These are phyloP conservation scores for Macroramphosus scolopax DNA, from an alignment of 2,797 vertebrate genomes.

Conservation along the genomic window DNA sequence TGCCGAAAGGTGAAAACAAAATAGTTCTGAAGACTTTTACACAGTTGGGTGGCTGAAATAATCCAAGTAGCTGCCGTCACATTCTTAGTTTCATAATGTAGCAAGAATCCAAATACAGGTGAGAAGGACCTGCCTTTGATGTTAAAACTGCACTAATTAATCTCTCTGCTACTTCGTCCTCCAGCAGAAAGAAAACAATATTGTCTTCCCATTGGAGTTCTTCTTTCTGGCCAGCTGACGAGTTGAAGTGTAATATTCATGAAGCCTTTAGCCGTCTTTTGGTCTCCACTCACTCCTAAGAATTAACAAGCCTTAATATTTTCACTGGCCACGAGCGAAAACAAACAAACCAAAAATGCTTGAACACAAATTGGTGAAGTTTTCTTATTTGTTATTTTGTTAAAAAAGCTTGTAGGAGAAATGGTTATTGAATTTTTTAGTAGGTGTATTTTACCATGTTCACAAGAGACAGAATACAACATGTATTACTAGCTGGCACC, in stretches of 20 bases:
- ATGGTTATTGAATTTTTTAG: too few relatives aligned
- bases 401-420: too few relatives aligned
- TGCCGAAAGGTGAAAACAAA: background rate
- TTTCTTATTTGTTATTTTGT: too few relatives aligned
- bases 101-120: background rate
- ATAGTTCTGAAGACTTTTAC: slow-evolving; percentile 1
- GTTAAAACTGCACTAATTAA: slow-evolving; percentile 10
- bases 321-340: too few relatives aligned
- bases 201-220: too few relatives aligned
- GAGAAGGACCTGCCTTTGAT: slow-evolving; percentile 9
- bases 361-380: too few relatives aligned
- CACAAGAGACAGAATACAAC: too few relatives aligned
- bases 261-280: background rate
- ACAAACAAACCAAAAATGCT: too few relatives aligned
- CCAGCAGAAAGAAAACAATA: slow-evolving; percentile 6
- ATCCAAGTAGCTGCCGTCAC: slow-evolving; percentile 2
- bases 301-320: background rate
- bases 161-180: background rate
- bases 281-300: background rate
- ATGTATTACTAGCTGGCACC: too few relatives aligned
- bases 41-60: background rate
- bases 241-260: slow-evolving; percentile 6
- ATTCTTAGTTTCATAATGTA: background rate
- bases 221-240: background rate
- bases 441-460: too few relatives aligned